Conservation (phyloP, 35 echinoderm and acorn worm species). For the Ptychodera flava region DNA sequence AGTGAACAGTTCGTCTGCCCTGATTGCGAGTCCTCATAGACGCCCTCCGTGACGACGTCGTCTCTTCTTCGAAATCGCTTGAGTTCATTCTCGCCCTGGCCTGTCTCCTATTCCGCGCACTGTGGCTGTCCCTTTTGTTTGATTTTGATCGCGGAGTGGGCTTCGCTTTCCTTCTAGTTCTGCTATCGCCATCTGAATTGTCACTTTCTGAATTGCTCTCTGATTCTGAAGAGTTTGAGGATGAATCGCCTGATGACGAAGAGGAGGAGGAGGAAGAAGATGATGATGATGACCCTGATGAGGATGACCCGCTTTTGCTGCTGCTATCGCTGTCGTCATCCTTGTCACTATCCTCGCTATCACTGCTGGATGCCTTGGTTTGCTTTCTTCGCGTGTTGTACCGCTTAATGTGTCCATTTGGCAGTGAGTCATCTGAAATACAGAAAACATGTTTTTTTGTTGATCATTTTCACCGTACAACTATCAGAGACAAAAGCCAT, state of each 20-base stretch:
- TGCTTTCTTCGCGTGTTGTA: background rate
- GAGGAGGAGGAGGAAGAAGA: background rate
- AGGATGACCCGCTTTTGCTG: background rate
- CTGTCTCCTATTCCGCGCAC: background rate
- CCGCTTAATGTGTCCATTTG: background rate
- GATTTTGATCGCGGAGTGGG: background rate
- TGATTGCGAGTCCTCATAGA: conserved; percentile 41
- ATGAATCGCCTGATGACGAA: background rate
- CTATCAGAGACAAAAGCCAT: no score
- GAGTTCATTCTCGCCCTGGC: conserved; percentile 17
- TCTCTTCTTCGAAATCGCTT: conserved; percentile 44
- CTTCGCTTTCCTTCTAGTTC: background rate
- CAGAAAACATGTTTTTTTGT: no score
- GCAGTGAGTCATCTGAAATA: background rate
- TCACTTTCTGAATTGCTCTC: conserved; percentile 44
- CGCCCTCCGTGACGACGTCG: conserved; percentile 10
- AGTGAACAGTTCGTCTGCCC: conserved; percentile 47
- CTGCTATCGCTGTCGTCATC: background rate
- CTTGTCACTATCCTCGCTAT: background rate
- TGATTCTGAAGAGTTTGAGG: background rate
- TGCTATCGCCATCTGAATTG: conserved; percentile 36
- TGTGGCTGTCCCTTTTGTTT: background rate
- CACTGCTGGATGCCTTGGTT: background rate
- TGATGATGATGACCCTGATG: background rate
- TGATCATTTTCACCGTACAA: no score